Percentiles rank a stretch among this genome's conserved stretches.
phyloP scores from a whole-genome alignment of 1,140 invertebrate species.

The Lordiphosa stackelbergi region DNA sequence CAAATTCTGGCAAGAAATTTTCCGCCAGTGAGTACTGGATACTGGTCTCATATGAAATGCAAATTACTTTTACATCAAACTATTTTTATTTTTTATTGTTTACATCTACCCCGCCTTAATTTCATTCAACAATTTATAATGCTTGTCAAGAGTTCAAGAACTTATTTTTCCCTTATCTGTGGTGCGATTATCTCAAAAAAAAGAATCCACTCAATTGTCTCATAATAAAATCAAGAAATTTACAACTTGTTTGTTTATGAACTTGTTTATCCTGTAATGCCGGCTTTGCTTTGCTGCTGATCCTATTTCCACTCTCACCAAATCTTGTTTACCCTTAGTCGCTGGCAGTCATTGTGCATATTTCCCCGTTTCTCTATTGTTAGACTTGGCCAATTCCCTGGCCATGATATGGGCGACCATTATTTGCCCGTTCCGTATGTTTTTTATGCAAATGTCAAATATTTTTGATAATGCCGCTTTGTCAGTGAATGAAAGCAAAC shows the following conservation, averaged over 20 bases:
- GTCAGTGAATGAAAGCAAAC: slow-evolving; percentile 67
- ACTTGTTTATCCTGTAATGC: slow-evolving; percentile 60
- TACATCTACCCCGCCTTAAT: no score
- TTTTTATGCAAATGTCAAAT: slow-evolving; percentile 74
- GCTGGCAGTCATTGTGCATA: slow-evolving; percentile 26
- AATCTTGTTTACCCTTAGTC: slow-evolving; percentile 56
- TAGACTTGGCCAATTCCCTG: slow-evolving; percentile 62
- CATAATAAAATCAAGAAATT: slow-evolving; percentile 26
- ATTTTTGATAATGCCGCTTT: slow-evolving; percentile 72
- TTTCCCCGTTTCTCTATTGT: slow-evolving; percentile 26
- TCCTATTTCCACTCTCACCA: slow-evolving; percentile 6
- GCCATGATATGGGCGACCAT: slow-evolving; percentile 42
- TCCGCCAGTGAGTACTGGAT: no score
- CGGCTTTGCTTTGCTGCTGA: slow-evolving; percentile 33
- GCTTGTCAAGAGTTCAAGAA: no score
- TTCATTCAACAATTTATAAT: no score
- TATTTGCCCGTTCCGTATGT: slow-evolving; percentile 49
- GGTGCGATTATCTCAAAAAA: slow-evolving; percentile 6
- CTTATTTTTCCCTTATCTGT: no score
- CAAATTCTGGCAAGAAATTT: no score
- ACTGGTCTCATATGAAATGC: no score
- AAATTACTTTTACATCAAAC: no score
- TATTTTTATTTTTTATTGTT: no score
- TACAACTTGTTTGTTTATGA: slow-evolving; percentile 50
- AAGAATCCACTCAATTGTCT: slow-evolving; percentile 16